Percentiles rank a stretch among this genome's conserved stretches.
These are phyloP conservation scores for Athrips mouffetella DNA, from an alignment of 2,888 invertebrate genomes.

Conservation along the genomic window DNA sequence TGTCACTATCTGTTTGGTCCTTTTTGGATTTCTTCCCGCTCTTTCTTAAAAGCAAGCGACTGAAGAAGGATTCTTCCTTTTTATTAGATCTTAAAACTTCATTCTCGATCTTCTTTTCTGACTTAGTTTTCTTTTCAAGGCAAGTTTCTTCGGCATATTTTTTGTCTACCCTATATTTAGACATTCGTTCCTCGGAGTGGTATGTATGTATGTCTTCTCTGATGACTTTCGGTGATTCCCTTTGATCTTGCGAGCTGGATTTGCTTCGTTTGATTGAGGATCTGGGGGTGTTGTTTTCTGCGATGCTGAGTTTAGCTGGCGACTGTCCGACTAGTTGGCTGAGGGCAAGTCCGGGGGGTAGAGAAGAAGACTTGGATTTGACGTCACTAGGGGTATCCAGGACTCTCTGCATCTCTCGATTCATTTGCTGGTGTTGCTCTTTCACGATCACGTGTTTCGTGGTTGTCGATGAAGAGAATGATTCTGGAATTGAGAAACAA, in stretches of 20 bases:
- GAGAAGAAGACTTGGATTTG: constrained; percentile 81
- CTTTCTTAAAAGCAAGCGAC: constrained; percentile 82
- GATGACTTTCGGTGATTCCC: constrained; percentile 52
- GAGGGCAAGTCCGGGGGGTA: constrained; percentile 80
- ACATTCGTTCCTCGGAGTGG: constrained; percentile 56
- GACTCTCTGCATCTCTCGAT: constrained; percentile 60
- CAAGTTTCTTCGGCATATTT: constrained; percentile 69
- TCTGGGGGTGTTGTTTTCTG: constrained; percentile 59
- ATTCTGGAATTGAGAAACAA: constrained; percentile 53
- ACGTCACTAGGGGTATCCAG: constrained; percentile 69
- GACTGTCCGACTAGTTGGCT: constrained; percentile 68
- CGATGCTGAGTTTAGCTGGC: constrained; percentile 73
- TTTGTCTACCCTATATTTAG: constrained; percentile 56
- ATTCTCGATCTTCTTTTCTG: constrained; percentile 69
- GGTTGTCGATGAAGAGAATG: constrained; percentile 74
- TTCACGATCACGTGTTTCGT: constrained; percentile 64
- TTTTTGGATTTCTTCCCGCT: constrained; percentile 85
- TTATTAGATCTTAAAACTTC: constrained; percentile 71
- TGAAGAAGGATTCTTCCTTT: constrained; percentile 81
- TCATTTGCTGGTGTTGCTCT: constrained; percentile 61
- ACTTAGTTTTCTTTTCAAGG: constrained; percentile 71
- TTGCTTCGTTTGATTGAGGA: constrained; percentile 73
- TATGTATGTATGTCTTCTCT: constrained; percentile 43
- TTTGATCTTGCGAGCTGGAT: constrained; percentile 71
- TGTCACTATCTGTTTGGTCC: constrained; percentile 64